Percentiles rank a stretch among this genome's conserved stretches.
phyloP scores from a whole-genome alignment of 2,113 vertebrate species.

The Rana temporaria region DNA sequence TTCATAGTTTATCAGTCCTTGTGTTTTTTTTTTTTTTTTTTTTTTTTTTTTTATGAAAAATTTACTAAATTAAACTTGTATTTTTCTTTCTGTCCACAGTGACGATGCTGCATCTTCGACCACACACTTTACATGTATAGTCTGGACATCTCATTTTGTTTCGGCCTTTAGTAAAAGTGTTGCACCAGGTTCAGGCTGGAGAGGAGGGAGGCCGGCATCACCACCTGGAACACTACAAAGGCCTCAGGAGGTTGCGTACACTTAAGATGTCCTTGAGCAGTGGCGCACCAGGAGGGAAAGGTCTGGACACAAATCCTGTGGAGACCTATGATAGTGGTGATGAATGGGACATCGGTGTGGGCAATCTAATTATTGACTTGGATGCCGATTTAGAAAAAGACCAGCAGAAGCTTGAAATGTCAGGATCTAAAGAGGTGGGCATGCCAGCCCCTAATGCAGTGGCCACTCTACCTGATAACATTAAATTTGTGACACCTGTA shows the following conservation, averaged over 20 bases:
- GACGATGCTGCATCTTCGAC: conserved; percentile 33
- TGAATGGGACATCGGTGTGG: conserved; percentile 99
- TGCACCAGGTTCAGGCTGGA: conserved; percentile 20
- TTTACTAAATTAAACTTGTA: not conserved
- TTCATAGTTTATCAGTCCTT: too few relatives aligned
- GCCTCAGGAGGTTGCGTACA: conserved; percentile 85
- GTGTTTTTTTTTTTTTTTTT: too few relatives aligned
- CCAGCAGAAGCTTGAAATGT: conserved; percentile 98
- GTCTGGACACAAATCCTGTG: conserved; percentile 98
- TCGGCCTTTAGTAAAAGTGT: not conserved
- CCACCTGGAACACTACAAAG: conserved; percentile 68
- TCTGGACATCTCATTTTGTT: not conserved
- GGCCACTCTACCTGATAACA: conserved; percentile 95
- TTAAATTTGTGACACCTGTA: conserved; percentile 96
- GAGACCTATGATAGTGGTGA: conserved; percentile 99
- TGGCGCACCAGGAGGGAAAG: conserved; percentile 99
- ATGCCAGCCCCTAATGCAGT: conserved; percentile 92
- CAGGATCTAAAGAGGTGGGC: conserved; percentile 94
- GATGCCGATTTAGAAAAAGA: conserved; percentile 99
- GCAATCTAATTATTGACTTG: conserved; percentile 99
- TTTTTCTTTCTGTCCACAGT: conserved; percentile 11
- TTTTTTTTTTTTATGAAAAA: too few relatives aligned
- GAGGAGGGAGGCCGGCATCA: conserved; percentile 69
- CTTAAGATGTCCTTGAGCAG: conserved; percentile 99
- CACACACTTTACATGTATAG: conserved; percentile 2